Evolutionary conservation across 2,888 invertebrate species (phyloP).

Genomic region (Ophioninae sp.): DNA sequence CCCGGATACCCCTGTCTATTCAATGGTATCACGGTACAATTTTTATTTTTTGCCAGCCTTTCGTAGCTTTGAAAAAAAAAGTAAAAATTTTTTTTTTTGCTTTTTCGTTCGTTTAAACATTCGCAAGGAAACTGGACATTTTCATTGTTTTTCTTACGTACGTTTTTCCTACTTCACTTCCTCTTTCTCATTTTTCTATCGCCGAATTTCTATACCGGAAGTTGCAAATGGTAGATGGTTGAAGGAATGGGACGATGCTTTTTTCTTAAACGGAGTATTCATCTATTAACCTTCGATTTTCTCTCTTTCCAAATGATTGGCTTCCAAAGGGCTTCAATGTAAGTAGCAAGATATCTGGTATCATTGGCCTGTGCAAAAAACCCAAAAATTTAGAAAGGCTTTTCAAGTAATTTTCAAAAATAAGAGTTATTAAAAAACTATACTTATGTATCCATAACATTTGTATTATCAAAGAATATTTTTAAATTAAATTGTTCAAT

Average conservation of each 20-base stretch:
- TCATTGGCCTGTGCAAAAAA: constrained; percentile 41
- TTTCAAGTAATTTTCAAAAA: no score
- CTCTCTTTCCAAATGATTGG: constrained; percentile 74
- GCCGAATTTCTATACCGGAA: constrained; percentile 11
- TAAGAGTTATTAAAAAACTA: no score
- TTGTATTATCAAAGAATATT: no score
- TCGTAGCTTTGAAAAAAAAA: constrained; percentile 35
- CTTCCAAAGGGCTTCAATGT: constrained; percentile 79
- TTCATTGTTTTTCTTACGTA: constrained; percentile 23
- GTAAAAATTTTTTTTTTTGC: constrained; percentile 13
- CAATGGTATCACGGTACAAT: constrained; percentile 70
- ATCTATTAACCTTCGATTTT: constrained; percentile 58
- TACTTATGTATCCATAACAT: no score
- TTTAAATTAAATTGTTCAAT: no score
- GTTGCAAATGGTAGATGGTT: not conserved
- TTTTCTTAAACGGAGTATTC: constrained; percentile 7
- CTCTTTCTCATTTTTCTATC: constrained; percentile 1
- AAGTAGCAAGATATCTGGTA: constrained; percentile 72
- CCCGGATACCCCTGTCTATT: constrained; percentile 69
- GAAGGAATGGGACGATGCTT: constrained; percentile 11
- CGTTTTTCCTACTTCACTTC: not conserved
- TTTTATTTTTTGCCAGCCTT: constrained; percentile 64
- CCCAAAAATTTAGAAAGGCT: no score
- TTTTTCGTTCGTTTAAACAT: constrained; percentile 42
- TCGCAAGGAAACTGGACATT: not conserved